Conservation (phyloP, 2,113 vertebrate species). For the Microcebus ravelobensis region DNA sequence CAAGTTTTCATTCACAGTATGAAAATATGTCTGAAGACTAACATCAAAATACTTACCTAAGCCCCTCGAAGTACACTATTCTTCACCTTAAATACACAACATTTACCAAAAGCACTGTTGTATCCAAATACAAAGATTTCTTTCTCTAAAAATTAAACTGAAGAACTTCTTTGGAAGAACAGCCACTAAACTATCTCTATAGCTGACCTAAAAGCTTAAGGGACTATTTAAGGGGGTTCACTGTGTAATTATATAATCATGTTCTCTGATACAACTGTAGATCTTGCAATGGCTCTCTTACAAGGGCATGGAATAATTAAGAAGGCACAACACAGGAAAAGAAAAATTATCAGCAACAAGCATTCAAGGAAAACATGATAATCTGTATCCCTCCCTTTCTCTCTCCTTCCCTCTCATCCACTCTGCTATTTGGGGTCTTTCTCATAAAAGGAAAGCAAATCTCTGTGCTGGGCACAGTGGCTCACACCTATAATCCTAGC, state of each 20-base stretch:
- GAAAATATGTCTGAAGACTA: constrained; percentile 50
- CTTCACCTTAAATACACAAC: not conserved
- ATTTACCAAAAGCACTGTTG: not conserved
- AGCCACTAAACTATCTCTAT: not conserved
- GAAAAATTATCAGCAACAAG: not conserved
- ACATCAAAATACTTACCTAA: constrained; percentile 28
- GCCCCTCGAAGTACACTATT: not conserved
- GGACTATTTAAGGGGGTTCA: not conserved
- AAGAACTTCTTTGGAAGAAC: not conserved
- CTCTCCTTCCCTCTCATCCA: not conserved
- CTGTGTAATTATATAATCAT: not conserved
- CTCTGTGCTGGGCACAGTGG: too few species aligned
- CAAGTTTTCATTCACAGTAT: not conserved
- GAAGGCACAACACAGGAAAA: not conserved
- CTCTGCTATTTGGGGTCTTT: not conserved
- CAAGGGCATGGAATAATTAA: not conserved
- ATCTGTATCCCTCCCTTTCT: not conserved
- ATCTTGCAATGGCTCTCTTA: not conserved
- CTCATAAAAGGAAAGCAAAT: constrained; percentile 8
- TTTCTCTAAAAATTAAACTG: constrained; percentile 11
- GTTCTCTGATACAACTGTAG: not conserved
- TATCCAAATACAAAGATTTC: not conserved
- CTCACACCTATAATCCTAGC: too few species aligned
- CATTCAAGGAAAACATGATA: not conserved
- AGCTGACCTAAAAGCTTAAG: constrained; percentile 9